Evolutionary conservation across 2,113 vertebrate genomes (phyloP), one percentile per base, ranked within the genome.

Genomic region (Forbesichthys papilliferus): DNA sequence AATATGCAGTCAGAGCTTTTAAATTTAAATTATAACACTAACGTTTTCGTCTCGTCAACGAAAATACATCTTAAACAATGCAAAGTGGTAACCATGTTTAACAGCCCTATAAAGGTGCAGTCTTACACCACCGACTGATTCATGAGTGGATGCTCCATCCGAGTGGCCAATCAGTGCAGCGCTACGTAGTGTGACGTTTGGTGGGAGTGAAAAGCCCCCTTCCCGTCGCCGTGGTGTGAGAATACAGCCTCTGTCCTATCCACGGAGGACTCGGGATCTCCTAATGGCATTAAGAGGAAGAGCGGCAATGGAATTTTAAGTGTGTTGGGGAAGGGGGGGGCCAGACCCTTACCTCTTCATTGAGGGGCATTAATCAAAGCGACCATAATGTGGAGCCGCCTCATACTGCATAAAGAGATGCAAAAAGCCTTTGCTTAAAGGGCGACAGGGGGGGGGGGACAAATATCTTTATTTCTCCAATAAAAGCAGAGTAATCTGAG

Each of bases 241-340:
- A 52, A 52, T 52, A 12, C 5, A 8, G 49, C 11, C 9, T 9
- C 3, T 14, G 49, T 2, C 49, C 49, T 11, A 52, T 52, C 2
- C 11, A 1, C 8, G 49, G 48, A 12, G 48, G 4, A 52, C 49
- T 11, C 11, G 13, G 13, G 2, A 90, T 87, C 82, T 78, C 79
- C 87, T 85, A 82, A 88, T 85, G 87, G 85, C 88, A 86, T 88
- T 90, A 87, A 74, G 87, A 79, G 88, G 82, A 82, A 73, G 54
- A 42, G 82, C 83, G 82, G 87, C 82, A 84, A 75, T 87, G 80
- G 86, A 87, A 87, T 81, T 82, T 88, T 74, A 81, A 90, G 87
- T 79, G 84, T 74, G 80, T 27, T n/a, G 48, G 69, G 68, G 80
- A 60, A 59, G 69, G 55, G 63, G 64, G 55, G 11, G 20, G 33